Evolutionary conservation across 2,888 invertebrate genomes (phyloP).

Genomic region (Teleogryllus oceanicus): DNA sequence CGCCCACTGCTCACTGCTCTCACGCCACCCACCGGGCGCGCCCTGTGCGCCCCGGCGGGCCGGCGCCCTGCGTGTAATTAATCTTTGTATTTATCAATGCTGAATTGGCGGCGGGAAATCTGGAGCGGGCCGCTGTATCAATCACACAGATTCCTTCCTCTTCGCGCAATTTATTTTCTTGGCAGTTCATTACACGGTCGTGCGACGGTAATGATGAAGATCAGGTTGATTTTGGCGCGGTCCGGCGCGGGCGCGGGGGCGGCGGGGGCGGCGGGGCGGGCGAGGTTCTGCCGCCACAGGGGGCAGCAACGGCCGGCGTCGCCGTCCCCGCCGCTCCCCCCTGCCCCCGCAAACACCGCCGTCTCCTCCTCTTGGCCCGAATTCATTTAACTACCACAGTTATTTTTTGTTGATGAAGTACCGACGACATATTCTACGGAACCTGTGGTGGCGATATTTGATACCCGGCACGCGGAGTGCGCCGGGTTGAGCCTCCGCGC

Average conservation of each 20-base stretch:
- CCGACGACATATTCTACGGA: constrained; percentile 5
- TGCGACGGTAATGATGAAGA: constrained; percentile 2
- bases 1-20: neutral
- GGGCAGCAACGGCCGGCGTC: too few species aligned
- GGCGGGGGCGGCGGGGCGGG: neutral
- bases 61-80: constrained; percentile 7
- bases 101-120: constrained; percentile 2
- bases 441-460: neutral
- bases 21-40: neutral
- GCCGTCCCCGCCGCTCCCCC: too few species aligned
- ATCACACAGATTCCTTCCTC: constrained; percentile 1
- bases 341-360: too few species aligned
- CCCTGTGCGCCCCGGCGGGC: neutral
- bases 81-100: constrained; percentile 18
- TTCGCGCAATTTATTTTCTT: constrained; percentile 10
- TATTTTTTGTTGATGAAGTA: constrained; percentile 3
- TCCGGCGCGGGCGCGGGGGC: neutral
- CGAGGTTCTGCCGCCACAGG: neutral
- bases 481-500: too few species aligned
- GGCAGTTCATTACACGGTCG: constrained; percentile 18
- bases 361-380: neutral
- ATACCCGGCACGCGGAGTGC: too few species aligned
- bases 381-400: neutral
- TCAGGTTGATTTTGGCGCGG: constrained; percentile 1
- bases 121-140: constrained; percentile 18